Evolutionary conservation across 2,797 vertebrate genomes (phyloP).

Genomic region (Pogoniulus pusillus): DNA sequence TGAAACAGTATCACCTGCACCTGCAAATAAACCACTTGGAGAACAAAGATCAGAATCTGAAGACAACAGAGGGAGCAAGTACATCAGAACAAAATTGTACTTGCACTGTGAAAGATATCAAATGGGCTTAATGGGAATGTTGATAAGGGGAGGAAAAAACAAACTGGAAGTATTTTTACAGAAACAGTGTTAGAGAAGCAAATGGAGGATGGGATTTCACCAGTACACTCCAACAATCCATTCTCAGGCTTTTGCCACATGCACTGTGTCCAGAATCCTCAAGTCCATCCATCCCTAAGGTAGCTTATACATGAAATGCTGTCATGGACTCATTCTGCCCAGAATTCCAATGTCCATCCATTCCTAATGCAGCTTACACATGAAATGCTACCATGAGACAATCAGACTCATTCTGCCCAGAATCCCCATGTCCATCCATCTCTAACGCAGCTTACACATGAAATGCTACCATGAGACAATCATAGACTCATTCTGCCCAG

Average conservation of each 20-base stretch:
- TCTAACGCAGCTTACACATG: background rate
- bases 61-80: background rate
- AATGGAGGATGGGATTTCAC: slow-evolving; percentile 15
- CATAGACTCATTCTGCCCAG: no score
- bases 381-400: background rate
- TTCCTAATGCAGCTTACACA: background rate
- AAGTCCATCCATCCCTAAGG: slow-evolving; percentile 1
- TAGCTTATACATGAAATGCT: background rate
- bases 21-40: slow-evolving; percentile 57
- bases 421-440: background rate
- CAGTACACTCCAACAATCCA: background rate
- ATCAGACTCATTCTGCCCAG: background rate
- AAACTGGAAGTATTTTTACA: background rate
- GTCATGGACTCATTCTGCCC: background rate
- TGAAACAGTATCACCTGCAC: slow-evolving; percentile 51
- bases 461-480: no score
- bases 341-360: background rate
- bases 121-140: background rate
- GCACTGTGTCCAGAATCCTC: background rate
- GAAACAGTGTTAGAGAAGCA: background rate
- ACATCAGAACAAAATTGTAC: background rate
- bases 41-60: slow-evolving; percentile 14
- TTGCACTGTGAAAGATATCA: background rate
- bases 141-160: background rate
- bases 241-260: background rate